Conservation (phyloP, 2,888 invertebrate genomes). For the Pardosa pseudoannulata region DNA sequence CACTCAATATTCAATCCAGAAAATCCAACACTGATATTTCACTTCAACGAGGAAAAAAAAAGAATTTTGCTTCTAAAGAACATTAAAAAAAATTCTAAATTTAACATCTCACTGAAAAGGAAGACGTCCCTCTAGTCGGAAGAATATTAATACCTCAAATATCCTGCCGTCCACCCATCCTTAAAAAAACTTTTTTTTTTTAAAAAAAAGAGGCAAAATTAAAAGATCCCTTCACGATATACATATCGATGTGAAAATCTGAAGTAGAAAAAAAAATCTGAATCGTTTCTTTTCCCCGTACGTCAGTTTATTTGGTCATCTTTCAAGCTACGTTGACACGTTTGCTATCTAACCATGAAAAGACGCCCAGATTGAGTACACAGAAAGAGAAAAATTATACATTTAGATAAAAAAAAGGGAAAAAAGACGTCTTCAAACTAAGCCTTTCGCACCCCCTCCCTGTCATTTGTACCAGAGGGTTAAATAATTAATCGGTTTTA, state of each 20-base stretch:
- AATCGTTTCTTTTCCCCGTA: constrained; percentile 40
- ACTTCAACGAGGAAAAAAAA: too few relatives aligned
- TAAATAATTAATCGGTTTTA: constrained; percentile 68
- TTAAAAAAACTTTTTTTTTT: too few relatives aligned
- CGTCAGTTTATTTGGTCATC: constrained; percentile 63
- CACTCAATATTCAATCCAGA: too few relatives aligned
- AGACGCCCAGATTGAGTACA: constrained; percentile 9
- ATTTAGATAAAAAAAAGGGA: too few relatives aligned
- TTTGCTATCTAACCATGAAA: constrained; percentile 43
- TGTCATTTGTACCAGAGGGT: constrained; percentile 53
- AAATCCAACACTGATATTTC: too few relatives aligned
- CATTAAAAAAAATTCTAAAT: too few relatives aligned
- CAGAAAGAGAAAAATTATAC: constrained; percentile 25
- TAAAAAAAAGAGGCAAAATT: constrained; percentile 1
- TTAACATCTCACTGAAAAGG: too few relatives aligned
- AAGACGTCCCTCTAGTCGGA: too few relatives aligned
- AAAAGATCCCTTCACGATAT: constrained; percentile 47
- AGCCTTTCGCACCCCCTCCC: constrained; percentile 47
- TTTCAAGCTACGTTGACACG: constrained; percentile 48
- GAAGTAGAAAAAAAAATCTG: constrained; percentile 13
- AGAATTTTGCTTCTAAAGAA: too few relatives aligned
- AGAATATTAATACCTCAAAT: too few relatives aligned
- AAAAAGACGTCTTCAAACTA: constrained; percentile 20
- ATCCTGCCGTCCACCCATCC: too few relatives aligned
- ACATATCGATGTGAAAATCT: too few relatives aligned